Evolutionary conservation across 2,113 vertebrate genomes (phyloP), one percentile per base, ranked within the genome.

Genomic region (Butastur rufipennis): DNA sequence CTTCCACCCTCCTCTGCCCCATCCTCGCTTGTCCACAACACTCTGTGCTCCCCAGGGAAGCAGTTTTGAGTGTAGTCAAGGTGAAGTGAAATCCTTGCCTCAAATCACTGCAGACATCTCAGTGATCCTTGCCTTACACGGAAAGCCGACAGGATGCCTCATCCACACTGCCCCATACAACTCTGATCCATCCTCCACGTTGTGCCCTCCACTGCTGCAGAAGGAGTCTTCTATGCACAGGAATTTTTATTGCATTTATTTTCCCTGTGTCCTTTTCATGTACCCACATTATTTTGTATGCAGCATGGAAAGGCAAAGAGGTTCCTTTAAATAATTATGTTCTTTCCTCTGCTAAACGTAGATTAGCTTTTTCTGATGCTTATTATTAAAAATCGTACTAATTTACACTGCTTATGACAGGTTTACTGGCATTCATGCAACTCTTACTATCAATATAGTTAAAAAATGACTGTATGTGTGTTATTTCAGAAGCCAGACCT

Each of bases 71-170:
- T 25, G 26, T n/a, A 48, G 42, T 32, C 50, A 20, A 53, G 82
- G 27, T 11, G 18, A 53, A 81, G 55, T 7, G 63, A 61, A 27
- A 50, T 58, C 67, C 45, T 55, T 66, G 18, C 25, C 26, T 79
- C 16, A 17, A 3, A 56, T 71, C 38, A 25, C 25, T n/a, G 67
- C 40, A 45, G 53, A 29, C 32, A 4, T 26, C 56, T 58, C 7
- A 0, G 19, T 36, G 29, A 34, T 70, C n/a, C n/a, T 50, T 53
- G 20, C 22, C 21, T 68, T 27, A 2, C 2, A 1, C 2, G 1
- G 29, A 43, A 73, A 73, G 32, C n/a, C 10, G 8, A 5, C 23
- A 58, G 31, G 31, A 8, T 2, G 2, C 68, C 19, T 81, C 36
- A 17, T 13, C 34, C 32, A 6, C 17, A 0, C 32, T 38, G 66